Evolutionary conservation across 1,140 invertebrate genomes (phyloP), one percentile per base, ranked within the genome.

Genomic region (Brachionus plicatilis): DNA sequence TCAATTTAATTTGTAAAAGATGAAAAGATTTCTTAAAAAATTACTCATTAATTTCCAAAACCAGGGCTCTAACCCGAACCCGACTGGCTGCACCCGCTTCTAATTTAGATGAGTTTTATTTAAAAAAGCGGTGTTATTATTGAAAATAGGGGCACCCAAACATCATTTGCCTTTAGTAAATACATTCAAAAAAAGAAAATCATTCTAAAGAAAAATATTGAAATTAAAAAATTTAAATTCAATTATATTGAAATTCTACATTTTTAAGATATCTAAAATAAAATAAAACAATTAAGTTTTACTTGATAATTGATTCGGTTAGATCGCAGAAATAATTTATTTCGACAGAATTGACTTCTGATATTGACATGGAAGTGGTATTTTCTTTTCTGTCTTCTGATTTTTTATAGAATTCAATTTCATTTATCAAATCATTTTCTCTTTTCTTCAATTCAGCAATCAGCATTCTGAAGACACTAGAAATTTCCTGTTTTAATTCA

Each of bases 251-350:
- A 29, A 20, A 56, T 56, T 56, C 7, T 24, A 60, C 27, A 27
- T 60, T 20, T 27, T 24, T 27, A 17, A 8, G 7, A 0, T 20
- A 20, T 56, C 6, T 5, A 2, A 56, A 8, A 24, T 56, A 56
- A 60, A 56, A 56, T 17, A 56, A 8, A 60, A 60, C 20, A 27
- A 8, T 11, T 20, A 78, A 33, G 6, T 53, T 2, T 78, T 78
- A 78, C 75, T 78, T 78, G n/a, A 53, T 1, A 33, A 78, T 24
- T 6, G 75, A 78, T 90, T 98, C 96, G n/a, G 95, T 95, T 85
- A 97, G 91, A 89, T 98, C 96, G 91, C 95, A 97, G 89, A 98
- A 98, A 87, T 94, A 95, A 86, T 93, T 92, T 84, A 98, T 96
- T 89, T 96, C 98, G 68, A 93, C 92, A 86, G 97, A 93, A 90